Conservation (phyloP, 2,113 vertebrate genomes). For the Pipa parva region DNA sequence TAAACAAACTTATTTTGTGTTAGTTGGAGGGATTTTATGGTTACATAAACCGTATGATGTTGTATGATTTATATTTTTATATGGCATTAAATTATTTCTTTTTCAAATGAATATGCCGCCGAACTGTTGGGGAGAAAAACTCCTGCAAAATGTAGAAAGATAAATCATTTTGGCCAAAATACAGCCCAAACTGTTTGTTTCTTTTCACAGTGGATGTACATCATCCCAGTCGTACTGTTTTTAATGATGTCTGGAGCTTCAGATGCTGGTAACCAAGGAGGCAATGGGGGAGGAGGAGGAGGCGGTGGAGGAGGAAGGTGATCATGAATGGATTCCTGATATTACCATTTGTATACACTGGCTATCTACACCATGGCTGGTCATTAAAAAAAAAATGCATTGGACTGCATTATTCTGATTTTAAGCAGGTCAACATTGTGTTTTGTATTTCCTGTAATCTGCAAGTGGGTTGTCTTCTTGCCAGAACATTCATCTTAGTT, state of each 20-base stretch:
- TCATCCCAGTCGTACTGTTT: conserved; percentile 87
- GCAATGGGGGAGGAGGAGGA: conserved; percentile 63
- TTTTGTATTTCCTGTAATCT: neutral
- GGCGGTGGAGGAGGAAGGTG: conserved; percentile 60
- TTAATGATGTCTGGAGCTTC: conserved; percentile 92
- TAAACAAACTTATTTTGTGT: no score
- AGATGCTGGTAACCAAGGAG: conserved; percentile 79
- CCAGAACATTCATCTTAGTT: no score
- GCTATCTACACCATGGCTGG: neutral
- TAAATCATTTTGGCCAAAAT: no score
- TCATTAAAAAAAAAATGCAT: neutral
- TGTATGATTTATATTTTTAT: no score
- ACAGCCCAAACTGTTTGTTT: no score
- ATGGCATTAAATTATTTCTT: no score
- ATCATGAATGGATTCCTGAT: neutral
- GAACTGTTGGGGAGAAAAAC: no score
- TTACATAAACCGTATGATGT: no score
- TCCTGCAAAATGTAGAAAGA: no score
- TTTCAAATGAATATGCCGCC: no score
- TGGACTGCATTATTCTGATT: neutral
- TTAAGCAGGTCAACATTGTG: neutral
- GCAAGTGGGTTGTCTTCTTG: neutral
- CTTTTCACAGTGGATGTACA: conserved; percentile 86
- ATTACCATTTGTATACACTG: neutral
- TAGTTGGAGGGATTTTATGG: no score